phyloP scores from a whole-genome alignment of 2,888 invertebrate genomes.

The Pandemis corylana region DNA sequence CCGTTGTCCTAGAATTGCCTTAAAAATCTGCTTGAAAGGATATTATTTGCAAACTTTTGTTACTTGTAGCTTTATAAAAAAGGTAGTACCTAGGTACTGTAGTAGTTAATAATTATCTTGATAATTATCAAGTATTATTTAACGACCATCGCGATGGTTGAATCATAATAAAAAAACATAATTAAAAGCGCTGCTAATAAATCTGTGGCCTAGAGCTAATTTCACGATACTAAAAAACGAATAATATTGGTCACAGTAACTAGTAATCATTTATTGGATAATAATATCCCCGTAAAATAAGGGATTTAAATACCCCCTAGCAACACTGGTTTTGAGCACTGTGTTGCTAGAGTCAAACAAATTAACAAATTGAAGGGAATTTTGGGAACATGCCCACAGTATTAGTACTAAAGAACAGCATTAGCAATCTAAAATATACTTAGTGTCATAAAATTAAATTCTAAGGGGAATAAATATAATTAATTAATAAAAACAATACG shows the following conservation, averaged over 20 bases:
- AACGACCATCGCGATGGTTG: neutral
- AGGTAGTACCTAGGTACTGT: too few species aligned
- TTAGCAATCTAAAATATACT: neutral
- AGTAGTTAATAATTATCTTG: neutral
- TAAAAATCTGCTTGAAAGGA: too few species aligned
- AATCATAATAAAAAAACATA: neutral
- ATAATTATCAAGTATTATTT: neutral
- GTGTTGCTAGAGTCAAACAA: neutral
- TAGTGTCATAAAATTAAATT: too few species aligned
- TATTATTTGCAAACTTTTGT: too few species aligned
- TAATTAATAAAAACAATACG: too few species aligned
- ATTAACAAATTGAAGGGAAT: neutral
- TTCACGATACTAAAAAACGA: neutral
- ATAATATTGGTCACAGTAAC: constrained; percentile 1
- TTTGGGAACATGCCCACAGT: neutral
- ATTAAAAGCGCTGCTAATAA: neutral
- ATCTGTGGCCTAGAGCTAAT: neutral
- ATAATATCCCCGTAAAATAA: neutral
- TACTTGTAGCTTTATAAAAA: too few species aligned
- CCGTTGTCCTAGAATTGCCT: too few species aligned
- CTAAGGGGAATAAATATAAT: too few species aligned
- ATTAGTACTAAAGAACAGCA: neutral
- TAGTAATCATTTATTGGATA: neutral
- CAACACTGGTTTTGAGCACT: neutral
- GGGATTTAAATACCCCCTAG: neutral